A percentile compares a stretch with the other conserved stretches of the same genome.
Evolutionary conservation across 2,797 vertebrate species (phyloP).

Genomic region (Pelodytes ibericus): DNA sequence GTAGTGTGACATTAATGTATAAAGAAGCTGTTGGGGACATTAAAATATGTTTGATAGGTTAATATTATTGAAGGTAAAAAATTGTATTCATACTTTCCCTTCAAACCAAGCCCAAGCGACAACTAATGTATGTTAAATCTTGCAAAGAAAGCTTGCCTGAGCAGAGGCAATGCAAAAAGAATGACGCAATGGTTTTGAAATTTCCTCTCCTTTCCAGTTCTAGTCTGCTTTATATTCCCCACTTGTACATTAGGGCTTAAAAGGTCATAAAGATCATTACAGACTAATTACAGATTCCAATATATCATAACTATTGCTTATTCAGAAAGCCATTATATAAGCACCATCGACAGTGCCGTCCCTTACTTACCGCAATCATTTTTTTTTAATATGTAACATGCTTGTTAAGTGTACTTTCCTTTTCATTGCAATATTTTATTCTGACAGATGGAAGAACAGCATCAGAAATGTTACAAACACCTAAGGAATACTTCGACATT

Average conservation of each 20-base stretch:
- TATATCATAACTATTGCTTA: not conserved
- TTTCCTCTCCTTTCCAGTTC: too few relatives aligned
- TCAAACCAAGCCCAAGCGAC: too few relatives aligned
- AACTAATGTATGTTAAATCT: too few relatives aligned
- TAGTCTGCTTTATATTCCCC: not conserved
- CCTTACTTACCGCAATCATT: not conserved
- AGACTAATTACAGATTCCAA: not conserved
- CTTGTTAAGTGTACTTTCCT: slow-evolving; percentile 10
- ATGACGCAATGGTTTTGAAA: too few relatives aligned
- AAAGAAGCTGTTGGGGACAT: too few relatives aligned
- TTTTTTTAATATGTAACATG: slow-evolving; percentile 2
- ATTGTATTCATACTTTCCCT: too few relatives aligned
- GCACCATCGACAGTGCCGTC: too few relatives aligned
- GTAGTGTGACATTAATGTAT: too few relatives aligned
- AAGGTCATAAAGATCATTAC: not conserved
- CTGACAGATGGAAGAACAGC: slow-evolving; percentile 40
- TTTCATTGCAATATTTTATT: slow-evolving; percentile 37
- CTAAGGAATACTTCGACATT: slow-evolving; percentile 15
- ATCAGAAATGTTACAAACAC: slow-evolving; percentile 22
- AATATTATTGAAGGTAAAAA: too few relatives aligned
- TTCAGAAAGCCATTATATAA: not conserved
- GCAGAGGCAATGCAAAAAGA: too few relatives aligned
- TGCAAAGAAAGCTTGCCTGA: too few relatives aligned
- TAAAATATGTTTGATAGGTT: too few relatives aligned
- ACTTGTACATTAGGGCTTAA: not conserved